Percentiles rank a stretch among this genome's conserved stretches.
Conservation (phyloP, 2,888 invertebrate species). For the Drosophila algonquin region DNA sequence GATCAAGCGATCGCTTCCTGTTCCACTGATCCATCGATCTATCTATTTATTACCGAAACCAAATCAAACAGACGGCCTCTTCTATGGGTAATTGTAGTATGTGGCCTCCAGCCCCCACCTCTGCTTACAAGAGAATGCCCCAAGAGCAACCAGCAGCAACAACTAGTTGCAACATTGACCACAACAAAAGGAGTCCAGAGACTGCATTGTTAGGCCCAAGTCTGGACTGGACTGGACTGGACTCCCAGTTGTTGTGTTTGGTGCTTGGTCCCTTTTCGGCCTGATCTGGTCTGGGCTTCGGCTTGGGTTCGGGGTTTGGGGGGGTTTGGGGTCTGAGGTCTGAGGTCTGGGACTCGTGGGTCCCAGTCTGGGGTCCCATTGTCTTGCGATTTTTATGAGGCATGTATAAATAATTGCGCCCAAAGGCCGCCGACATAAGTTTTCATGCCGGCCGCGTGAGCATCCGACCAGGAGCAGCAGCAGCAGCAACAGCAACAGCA, state of each 20-base stretch:
- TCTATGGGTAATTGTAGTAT: conserved; percentile 39
- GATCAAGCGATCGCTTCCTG: conserved; percentile 26
- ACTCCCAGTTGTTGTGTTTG: background rate
- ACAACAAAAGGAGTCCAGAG: conserved; percentile 61
- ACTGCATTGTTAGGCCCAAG: conserved; percentile 62
- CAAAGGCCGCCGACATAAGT: conserved; percentile 82
- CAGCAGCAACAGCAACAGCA: background rate
- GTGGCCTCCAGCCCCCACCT: background rate
- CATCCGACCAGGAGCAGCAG: conserved; percentile 62
- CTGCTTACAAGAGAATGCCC: conserved; percentile 49
- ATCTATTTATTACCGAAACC: conserved; percentile 45
- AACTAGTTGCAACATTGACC: conserved; percentile 58
- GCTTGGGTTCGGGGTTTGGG: too few relatives aligned
- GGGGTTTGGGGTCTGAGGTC: conserved; percentile 10
- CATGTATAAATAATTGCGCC: conserved; percentile 83
- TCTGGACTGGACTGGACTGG: background rate
- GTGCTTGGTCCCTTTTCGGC: conserved; percentile 20
- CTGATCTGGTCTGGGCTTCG: background rate
- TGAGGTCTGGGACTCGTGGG: conserved; percentile 17
- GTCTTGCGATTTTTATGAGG: conserved; percentile 81
- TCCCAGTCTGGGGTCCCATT: conserved; percentile 57
- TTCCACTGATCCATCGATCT: conserved; percentile 36
- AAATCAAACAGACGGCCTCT: conserved; percentile 47
- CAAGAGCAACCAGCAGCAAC: conserved; percentile 28
- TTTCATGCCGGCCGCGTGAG: conserved; percentile 77